phyloP scores from a whole-genome alignment of 2,888 invertebrate species.

The Eristalis intricaria region DNA sequence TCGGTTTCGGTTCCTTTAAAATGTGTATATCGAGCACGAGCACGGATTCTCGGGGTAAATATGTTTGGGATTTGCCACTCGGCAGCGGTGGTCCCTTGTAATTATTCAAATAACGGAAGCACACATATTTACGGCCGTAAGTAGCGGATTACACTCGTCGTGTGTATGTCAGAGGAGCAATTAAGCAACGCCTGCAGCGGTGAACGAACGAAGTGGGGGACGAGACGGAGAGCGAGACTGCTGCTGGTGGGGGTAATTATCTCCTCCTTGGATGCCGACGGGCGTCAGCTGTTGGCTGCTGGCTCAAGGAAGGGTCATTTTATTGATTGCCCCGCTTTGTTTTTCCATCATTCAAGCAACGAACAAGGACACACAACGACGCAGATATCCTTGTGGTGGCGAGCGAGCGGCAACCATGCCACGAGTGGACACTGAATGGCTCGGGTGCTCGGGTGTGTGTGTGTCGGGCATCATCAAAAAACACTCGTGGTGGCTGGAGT shows the following conservation, averaged over 20 bases:
- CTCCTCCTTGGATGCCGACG: constrained; percentile 10
- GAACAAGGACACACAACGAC: neutral
- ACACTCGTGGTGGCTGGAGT: constrained; percentile 60
- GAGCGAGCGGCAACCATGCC: constrained; percentile 39
- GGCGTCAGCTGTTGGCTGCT: neutral
- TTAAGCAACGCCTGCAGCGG: constrained; percentile 20
- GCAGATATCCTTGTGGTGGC: constrained; percentile 35
- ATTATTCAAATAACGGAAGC: constrained; percentile 55
- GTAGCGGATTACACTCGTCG: constrained; percentile 49
- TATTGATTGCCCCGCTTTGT: constrained; percentile 51
- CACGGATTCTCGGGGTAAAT: constrained; percentile 56
- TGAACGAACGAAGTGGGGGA: neutral
- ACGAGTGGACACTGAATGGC: constrained; percentile 45
- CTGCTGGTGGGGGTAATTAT: constrained; percentile 34
- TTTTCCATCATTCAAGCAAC: constrained; percentile 44
- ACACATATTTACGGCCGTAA: constrained; percentile 45
- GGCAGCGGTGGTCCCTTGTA: constrained; percentile 26
- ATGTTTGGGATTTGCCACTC: constrained; percentile 54
- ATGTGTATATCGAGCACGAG: constrained; percentile 47
- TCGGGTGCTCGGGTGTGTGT: constrained; percentile 30
- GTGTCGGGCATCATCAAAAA: constrained; percentile 39
- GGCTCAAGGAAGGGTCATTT: constrained; percentile 41
- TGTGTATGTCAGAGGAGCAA: constrained; percentile 51
- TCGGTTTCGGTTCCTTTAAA: constrained; percentile 62
- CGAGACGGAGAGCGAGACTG: neutral